phyloP scores from a whole-genome alignment of 2,888 invertebrate genomes.

The Acrobasis consociella region DNA sequence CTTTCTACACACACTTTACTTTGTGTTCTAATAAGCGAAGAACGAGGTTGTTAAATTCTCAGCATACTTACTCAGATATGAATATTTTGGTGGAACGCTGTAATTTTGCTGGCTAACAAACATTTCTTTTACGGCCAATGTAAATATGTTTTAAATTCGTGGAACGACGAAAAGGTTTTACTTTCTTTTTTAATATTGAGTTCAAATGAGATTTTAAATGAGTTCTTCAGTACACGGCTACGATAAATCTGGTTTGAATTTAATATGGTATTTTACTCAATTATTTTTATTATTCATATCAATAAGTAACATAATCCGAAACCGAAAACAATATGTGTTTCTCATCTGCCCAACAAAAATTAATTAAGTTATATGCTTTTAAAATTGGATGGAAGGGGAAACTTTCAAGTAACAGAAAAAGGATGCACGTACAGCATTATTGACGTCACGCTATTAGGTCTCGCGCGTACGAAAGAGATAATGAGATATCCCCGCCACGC shows the following conservation, averaged over 20 bases:
- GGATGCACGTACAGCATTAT: too few species aligned
- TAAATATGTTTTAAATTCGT: slow-evolving; percentile 1
- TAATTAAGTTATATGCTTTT: too few species aligned
- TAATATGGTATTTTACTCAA: too few species aligned
- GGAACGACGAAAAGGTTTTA: not conserved
- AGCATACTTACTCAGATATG: not conserved
- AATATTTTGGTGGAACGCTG: not conserved
- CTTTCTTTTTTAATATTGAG: not conserved
- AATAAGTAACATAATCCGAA: too few species aligned
- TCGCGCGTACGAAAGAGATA: too few species aligned
- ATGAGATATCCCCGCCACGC: too few species aligned
- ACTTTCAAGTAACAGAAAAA: too few species aligned
- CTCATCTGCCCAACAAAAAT: too few species aligned
- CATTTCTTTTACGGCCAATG: not conserved
- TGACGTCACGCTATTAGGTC: too few species aligned
- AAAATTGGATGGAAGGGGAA: too few species aligned
- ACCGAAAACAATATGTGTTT: too few species aligned
- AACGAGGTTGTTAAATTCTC: slow-evolving; percentile 7
- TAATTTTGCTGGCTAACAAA: not conserved
- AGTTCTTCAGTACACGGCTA: not conserved
- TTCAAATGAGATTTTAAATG: not conserved
- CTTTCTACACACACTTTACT: not conserved
- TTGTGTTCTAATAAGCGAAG: not conserved
- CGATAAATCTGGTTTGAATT: not conserved
- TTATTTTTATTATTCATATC: too few species aligned